Evolutionary conservation across 2,888 invertebrate genomes (phyloP), one percentile per base, ranked within the genome.

Genomic region (Tuberolachnus salignus): DNA sequence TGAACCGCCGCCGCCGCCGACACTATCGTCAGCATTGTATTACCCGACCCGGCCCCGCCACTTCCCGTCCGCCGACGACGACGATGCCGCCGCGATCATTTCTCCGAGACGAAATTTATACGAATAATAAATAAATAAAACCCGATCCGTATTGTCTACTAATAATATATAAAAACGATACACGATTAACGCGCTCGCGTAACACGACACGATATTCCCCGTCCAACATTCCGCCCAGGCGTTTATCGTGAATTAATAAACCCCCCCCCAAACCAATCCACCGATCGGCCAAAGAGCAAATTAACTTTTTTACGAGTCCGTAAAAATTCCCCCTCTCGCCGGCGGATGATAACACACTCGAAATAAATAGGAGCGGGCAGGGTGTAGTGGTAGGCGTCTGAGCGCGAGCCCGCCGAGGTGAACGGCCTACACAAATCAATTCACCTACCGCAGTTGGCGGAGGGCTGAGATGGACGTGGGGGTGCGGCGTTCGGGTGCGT

Each of bases 401-500:
- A n/a, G 57, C 16, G 34, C 34, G 34, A 34, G 34, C 34, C 34
- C n/a, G 59, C 34, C 78, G 69, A 59, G 78, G 59, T 78, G 57
- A 78, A 78, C 69, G 78, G 78, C 78, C 78, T 78, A 78, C 78
- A 69, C 78, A 69, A 78, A 78, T 78, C 78, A 78, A 78, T 78
- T 78, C 78, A 51, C 69, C 23, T 14, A 26, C 69, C n/a, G 26
- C 69, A n/a, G n/a, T n/a, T n/a, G 59, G 67, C n/a, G 26, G 55
- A n/a, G 53, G 34, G 23, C 19, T 6, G 44, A 3, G 23, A 11
- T 10, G 51, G 51, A 19, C 23, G 46, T 46, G 8, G 46, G 46
- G 10, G 46, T 23, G 34, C 11, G 55, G 19, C 85, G 85, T 82
- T 86, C 85, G 55, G 74, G 82, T 82, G 82, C 72, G 57, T 44